Evolutionary conservation across 2,888 invertebrate genomes (phyloP), one percentile per base, ranked within the genome.

Genomic region (Drosophila atroscutellata): DNA sequence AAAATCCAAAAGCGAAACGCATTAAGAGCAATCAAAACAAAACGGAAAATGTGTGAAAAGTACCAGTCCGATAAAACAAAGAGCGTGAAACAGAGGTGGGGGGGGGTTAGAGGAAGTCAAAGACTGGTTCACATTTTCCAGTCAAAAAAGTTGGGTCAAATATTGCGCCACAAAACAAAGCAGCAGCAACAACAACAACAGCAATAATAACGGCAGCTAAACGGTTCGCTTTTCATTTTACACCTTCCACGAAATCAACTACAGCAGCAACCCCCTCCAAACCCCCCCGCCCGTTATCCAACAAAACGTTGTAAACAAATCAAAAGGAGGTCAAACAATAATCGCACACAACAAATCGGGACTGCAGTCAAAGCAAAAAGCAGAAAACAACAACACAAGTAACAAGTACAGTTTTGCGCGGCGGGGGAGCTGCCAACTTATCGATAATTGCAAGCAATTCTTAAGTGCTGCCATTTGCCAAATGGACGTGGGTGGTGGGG

Each of bases 251-350:
- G 62, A 83, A 79, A 81, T 55, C 52, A 70, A 50, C 39, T 20
- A 15, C 26, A 45, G 15, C 2, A 45, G 8, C 45, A 15, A 24
- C 39, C 39, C 18, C 36, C 24, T 20, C 11, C 47, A 15, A 24
- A 15, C 0, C 18, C 51, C 28, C 39, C 45, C 50, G 55, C 45
- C 57, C 67, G 52, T 64, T 56, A 47, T 50, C 36, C 64, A 57
- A 50, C 18, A 18, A 64, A 72, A 47, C 39, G 47, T 30, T 77
- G 88, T 84, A 84, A 89, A 87, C 84, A 84, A 89, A 87, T 75
- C 82, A 72, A 87, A 85, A 85, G 67, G 72, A 85, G 84, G 90
- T 85, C 84, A 82, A 87, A 87, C 73, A 70, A 74, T 86, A 83
- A 84, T 85, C 87, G 82, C 85, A 81, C 66, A 80, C 66, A 37